Base-by-base conservation (phyloP, 2,888 invertebrate genomes). In the Agrochola macilenta region DNA sequence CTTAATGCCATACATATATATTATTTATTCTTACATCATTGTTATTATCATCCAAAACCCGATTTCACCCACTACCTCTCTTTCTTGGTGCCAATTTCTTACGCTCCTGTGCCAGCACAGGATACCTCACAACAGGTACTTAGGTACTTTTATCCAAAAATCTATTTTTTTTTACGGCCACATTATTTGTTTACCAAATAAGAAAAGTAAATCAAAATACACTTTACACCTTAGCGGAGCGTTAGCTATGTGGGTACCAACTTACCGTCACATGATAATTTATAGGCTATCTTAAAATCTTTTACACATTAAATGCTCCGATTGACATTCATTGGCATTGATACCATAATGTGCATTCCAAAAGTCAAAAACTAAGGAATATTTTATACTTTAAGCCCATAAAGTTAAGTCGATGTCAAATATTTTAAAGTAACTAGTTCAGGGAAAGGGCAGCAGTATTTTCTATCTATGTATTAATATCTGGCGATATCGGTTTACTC, bases 301-400 rank as follows among this genome's bases (percentile, higher is more conserved):
- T 61, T 54, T n/a, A 58, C 60, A 69, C 69, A 46, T 83, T 84
- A 84, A 72, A 84, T 80, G 70, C 26, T 23, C 30, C 54, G 81
- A 76, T 71, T 87, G 82, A 88, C 85, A 81, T 81, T 85, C 74
- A 84, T 75, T 82, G 75, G 35, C 65, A 73, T 70, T 60, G 63
- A 66, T 68, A 68, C 68, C n/a, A 5, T 58, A 61, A 52, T 46
- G 43, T 63, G 20, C 52, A n/a, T 69, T 69, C 5, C 9, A 46
- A 72, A 65, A 23, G 14, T 39, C 14, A 66, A 70, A 57, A 39
- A 60, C 52, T 30, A 35, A 26, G 26, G n/a, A 60, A 60, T 71
- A 65, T 65, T 65, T 65, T 65, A 72, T 70, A 49, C 20, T 63
- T 54, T n/a, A 39, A 8, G 60, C 54, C 39, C 23, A 66, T 82